phyloP scores from a whole-genome alignment of 1,140 invertebrate species.

The Heliconius congener region DNA sequence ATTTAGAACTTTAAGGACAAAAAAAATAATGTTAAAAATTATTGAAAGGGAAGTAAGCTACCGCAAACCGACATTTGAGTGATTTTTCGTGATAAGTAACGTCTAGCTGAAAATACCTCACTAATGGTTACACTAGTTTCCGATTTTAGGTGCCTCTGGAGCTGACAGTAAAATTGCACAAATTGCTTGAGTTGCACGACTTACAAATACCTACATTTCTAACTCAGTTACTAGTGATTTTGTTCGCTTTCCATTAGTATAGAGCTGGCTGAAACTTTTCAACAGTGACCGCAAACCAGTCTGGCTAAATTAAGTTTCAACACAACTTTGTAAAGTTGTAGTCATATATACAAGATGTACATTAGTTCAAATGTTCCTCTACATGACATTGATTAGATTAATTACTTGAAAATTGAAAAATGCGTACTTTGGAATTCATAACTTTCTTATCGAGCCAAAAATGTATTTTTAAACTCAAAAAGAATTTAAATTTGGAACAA shows the following conservation, averaged over 20 bases:
- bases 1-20: not conserved
- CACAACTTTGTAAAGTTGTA: slow-evolving; percentile 39
- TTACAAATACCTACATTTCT: slow-evolving; percentile 44
- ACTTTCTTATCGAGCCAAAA: not conserved
- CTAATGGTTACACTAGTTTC: slow-evolving; percentile 42
- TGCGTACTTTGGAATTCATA: not conserved
- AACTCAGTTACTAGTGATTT: slow-evolving; percentile 49
- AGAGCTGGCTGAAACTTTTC: slow-evolving; percentile 54
- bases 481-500: not conserved
- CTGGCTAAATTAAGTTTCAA: slow-evolving; percentile 57
- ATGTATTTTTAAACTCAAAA: not conserved
- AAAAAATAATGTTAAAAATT: slow-evolving; percentile 6
- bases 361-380: slow-evolving; percentile 22
- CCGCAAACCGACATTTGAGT: slow-evolving; percentile 35
- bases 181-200: slow-evolving; percentile 43
- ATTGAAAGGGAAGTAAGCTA: slow-evolving; percentile 24
- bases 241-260: slow-evolving; percentile 46
- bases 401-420: not conserved
- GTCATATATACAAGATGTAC: slow-evolving; percentile 37
- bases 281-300: slow-evolving; percentile 50
- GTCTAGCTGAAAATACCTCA: slow-evolving; percentile 38
- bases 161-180: slow-evolving; percentile 44
- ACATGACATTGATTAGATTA: not conserved
- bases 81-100: slow-evolving; percentile 41
- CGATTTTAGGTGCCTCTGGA: slow-evolving; percentile 37